Percentiles rank a stretch among this genome's conserved stretches.
These are phyloP conservation scores for Orchesella cincta DNA, from an alignment of 1,140 invertebrate genomes.

Conservation along the genomic window DNA sequence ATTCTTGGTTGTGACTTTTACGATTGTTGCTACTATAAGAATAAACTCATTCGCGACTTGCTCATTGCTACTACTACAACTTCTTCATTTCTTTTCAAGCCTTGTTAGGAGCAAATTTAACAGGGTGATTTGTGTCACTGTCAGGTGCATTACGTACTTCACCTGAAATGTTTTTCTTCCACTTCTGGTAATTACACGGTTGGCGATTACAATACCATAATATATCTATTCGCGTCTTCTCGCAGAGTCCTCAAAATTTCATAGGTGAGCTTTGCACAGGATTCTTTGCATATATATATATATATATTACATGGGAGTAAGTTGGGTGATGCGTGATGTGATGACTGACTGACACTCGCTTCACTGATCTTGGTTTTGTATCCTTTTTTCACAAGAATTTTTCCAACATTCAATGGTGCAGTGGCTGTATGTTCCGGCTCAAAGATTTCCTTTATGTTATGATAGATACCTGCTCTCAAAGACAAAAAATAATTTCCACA, in stretches of 20 bases:
- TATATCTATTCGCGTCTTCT: no score
- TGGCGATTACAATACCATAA: slow-evolving; percentile 14
- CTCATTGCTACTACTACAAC: not conserved
- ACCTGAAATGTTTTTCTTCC: slow-evolving; percentile 10
- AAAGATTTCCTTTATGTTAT: slow-evolving; percentile 15
- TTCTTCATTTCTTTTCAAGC: not conserved
- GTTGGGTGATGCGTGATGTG: slow-evolving; percentile 8
- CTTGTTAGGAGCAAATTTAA: not conserved
- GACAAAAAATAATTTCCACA: slow-evolving; percentile 18
- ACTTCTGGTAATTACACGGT: slow-evolving; percentile 21
- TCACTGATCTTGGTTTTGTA: slow-evolving; percentile 1
- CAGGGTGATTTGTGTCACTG: slow-evolving; percentile 17
- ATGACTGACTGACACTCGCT: slow-evolving; percentile 17
- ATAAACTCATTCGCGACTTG: not conserved
- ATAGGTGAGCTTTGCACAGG: no score
- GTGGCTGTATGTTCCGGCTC: slow-evolving; percentile 5
- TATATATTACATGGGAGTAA: slow-evolving; percentile 20
- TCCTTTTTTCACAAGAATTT: not conserved
- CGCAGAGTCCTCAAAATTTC: no score
- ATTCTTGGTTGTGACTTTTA: slow-evolving; percentile 12
- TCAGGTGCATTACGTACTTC: not conserved
- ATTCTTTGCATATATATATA: no score
- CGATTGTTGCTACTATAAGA: not conserved
- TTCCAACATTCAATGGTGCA: not conserved
- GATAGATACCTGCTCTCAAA: not conserved